Percentiles rank a stretch among this genome's conserved stretches.
phyloP scores from a whole-genome alignment of 1,140 invertebrate species.

The Colletes gigas region DNA sequence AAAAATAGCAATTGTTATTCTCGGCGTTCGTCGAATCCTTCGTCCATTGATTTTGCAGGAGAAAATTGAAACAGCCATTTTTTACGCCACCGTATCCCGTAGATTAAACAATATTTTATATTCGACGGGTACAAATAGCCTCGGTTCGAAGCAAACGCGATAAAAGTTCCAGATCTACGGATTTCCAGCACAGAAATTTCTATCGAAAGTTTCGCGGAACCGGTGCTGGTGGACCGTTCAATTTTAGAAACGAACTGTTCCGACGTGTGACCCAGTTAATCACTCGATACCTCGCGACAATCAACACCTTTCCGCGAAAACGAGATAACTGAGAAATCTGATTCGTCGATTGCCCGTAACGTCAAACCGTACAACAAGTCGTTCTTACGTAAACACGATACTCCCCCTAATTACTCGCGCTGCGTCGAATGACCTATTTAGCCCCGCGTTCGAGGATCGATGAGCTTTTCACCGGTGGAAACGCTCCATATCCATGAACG shows the following conservation, averaged over 20 bases:
- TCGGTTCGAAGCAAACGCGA: no score
- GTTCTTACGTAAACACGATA: slow-evolving; percentile 18
- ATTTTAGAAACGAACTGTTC: neutral
- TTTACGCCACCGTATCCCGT: no score
- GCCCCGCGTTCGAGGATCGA: slow-evolving; percentile 24
- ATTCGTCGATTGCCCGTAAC: slow-evolving; percentile 6
- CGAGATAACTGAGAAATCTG: slow-evolving; percentile 26
- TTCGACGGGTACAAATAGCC: no score
- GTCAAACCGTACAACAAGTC: slow-evolving; percentile 9
- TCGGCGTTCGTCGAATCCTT: neutral
- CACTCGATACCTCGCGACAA: neutral
- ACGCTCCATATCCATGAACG: neutral
- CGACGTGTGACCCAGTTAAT: slow-evolving; percentile 19
- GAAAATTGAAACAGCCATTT: no score
- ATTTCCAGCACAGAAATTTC: no score
- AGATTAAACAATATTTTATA: no score
- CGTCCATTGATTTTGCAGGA: no score
- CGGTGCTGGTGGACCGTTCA: no score
- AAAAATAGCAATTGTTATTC: neutral
- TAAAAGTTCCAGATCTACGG: no score
- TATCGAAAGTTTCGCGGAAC: no score
- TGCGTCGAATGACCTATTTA: slow-evolving; percentile 34
- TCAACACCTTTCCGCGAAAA: slow-evolving; percentile 33
- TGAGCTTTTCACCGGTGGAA: slow-evolving; percentile 10
- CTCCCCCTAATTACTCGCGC: slow-evolving; percentile 18